Conservation (phyloP, 1,140 invertebrate species). For the Agrypnia vestita region DNA sequence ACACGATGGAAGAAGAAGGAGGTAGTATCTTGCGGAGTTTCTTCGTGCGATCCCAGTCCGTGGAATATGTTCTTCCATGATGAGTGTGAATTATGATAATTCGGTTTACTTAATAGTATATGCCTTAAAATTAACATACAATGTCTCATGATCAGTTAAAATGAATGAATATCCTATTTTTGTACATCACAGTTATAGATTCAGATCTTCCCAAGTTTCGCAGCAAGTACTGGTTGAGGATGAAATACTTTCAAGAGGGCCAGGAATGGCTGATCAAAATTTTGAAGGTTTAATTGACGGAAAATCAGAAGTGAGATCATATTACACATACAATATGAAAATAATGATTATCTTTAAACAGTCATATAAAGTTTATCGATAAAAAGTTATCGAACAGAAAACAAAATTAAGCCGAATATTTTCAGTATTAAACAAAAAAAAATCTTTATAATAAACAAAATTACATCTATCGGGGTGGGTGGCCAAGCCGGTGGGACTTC, state of each 20-base stretch:
- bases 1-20: not conserved
- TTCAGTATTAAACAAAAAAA: too few relatives aligned
- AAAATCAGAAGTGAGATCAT: constrained; percentile 60
- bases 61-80: constrained; percentile 5
- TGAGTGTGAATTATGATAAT: constrained; percentile 46
- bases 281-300: constrained; percentile 53
- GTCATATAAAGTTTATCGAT: constrained; percentile 52
- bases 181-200: constrained; percentile 61
- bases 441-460: constrained; percentile 49
- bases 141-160: constrained; percentile 55
- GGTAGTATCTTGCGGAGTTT: not conserved
- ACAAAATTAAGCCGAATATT: constrained; percentile 45
- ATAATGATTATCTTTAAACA: constrained; percentile 54
- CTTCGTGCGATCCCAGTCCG: constrained; percentile 4
- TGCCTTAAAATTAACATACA: constrained; percentile 58
- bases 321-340: constrained; percentile 56
- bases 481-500: constrained; percentile 12
- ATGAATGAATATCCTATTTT: constrained; percentile 58
- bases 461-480: constrained; percentile 41
- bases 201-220: constrained; percentile 60
- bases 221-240: constrained; percentile 40
- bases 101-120: constrained; percentile 57
- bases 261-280: constrained; percentile 2
- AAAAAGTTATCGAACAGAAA: constrained; percentile 42
- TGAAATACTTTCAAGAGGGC: constrained; percentile 35